Conservation (phyloP, 2,797 vertebrate species). For the Crocodylus rhombifer region DNA sequence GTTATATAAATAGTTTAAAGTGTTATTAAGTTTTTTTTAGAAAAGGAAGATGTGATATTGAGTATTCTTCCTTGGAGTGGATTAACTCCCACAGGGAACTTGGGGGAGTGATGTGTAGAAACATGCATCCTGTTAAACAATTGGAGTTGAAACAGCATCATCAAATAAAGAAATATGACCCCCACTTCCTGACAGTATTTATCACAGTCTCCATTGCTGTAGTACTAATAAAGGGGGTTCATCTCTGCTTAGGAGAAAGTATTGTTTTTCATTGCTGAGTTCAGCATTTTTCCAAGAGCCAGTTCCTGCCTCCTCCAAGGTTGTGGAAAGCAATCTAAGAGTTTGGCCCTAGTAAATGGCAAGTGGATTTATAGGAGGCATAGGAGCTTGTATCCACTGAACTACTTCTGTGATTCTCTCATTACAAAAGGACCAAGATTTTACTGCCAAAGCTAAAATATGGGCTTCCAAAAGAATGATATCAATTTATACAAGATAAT, state of each 20-base stretch:
- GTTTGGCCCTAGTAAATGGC: background rate
- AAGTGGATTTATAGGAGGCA: background rate
- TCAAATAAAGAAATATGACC: too few species aligned
- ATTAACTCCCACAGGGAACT: too few species aligned
- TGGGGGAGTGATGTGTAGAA: too few species aligned
- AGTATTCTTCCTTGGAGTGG: too few species aligned
- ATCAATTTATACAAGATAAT: background rate
- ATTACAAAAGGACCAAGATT: background rate
- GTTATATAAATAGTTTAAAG: too few species aligned
- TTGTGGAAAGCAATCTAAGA: background rate
- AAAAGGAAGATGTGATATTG: too few species aligned
- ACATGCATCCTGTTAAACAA: too few species aligned
- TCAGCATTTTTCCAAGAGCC: background rate
- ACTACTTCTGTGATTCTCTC: background rate
- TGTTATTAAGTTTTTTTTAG: too few species aligned
- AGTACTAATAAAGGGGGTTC: background rate
- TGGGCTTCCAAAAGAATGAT: background rate
- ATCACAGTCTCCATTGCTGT: too few species aligned
- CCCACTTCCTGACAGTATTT: too few species aligned
- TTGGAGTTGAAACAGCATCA: too few species aligned
- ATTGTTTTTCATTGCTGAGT: background rate
- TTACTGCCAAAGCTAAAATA: background rate
- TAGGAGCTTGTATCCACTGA: background rate
- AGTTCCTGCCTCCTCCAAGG: background rate
- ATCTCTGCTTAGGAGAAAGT: background rate